A percentile compares a stretch with the other conserved stretches of the same genome.
phyloP scores from a whole-genome alignment of 2,888 invertebrate genomes.

The Macrosoma leucophasiata region DNA sequence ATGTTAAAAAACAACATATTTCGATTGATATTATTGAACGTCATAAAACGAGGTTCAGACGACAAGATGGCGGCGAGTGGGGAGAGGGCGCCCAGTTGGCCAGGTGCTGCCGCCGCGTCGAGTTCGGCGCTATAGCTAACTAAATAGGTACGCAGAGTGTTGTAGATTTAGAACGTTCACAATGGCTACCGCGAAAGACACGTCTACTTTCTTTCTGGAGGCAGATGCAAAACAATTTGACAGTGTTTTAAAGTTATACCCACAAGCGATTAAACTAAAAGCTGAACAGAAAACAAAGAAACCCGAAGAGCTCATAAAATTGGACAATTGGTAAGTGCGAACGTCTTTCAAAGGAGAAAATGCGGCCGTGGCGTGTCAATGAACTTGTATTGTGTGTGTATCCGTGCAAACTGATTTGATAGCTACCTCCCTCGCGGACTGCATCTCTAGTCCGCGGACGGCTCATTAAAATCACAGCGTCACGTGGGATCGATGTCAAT shows the following conservation, averaged over 20 bases:
- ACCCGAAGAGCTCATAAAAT: constrained; percentile 94
- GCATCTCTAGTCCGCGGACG: constrained; percentile 78
- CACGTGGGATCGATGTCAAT: constrained; percentile 85
- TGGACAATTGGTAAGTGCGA: constrained; percentile 94
- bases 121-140: constrained; percentile 76
- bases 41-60: constrained; percentile 64
- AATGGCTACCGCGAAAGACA: constrained; percentile 92
- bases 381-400: constrained; percentile 77
- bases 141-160: constrained; percentile 69
- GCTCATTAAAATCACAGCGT: constrained; percentile 82
- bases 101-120: constrained; percentile 77
- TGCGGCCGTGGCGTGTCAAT: constrained; percentile 78
- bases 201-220: constrained; percentile 94
- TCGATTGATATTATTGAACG: constrained; percentile 68
- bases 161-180: constrained; percentile 78
- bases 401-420: constrained; percentile 78
- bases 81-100: constrained; percentile 75
- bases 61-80: constrained; percentile 74
- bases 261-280: constrained; percentile 92
- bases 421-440: constrained; percentile 80
- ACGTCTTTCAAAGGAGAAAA: constrained; percentile 74
- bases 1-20: constrained; percentile 42
- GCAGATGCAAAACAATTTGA: constrained; percentile 91
- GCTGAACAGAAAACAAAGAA: constrained; percentile 94
- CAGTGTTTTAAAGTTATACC: constrained; percentile 92